Base-by-base conservation (phyloP, 2,113 vertebrate species). In the Larimichthys crocea region DNA sequence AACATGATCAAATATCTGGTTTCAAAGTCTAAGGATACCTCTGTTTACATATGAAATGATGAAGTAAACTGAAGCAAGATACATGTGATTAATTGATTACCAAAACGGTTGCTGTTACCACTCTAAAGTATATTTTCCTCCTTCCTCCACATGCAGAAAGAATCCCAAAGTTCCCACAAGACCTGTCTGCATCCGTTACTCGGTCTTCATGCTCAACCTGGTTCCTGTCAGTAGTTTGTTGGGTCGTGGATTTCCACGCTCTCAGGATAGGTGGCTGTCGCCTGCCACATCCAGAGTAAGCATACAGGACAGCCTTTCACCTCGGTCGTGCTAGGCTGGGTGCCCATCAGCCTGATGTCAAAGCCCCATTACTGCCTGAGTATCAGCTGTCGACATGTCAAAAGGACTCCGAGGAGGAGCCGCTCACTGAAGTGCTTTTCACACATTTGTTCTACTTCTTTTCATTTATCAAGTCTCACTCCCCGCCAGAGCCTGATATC, bases 331-430 rank as follows among this genome's bases (percentile, higher is more conserved):
- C 79, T 24, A 80, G 74, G 71, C 77, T 63, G 76, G 77, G 59
- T 76, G 67, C 86, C 91, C 77, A 89, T 89, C 81, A 88, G 81
- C 83, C 67, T 35, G 3, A 60, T 89, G 85, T 87, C 87, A 86
- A 86, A 87, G 67, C 48, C 74, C 86, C 69, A 88, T 88, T 92
- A 86, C 81, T 68, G 82, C 24, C 84, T 22, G 75, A 85, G 79
- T 64, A 89, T 89, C 79, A 89, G 79, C 83, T 87, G 88, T 83
- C 87, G 42, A 71, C 70, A 57, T 81, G 86, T 90, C 89, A 91
- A 75, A 85, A 83, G 60, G 71, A 80, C 83, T 85, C 79, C 0
- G 42, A 72, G 86, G 72, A 86, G 65, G 70, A 85, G 80, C 76
- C 76, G 57, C 73, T 83, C 85, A 49, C 65, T 16, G 31, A 74